A percentile compares a stretch with the other conserved stretches of the same genome.
Evolutionary conservation across 2,888 invertebrate genomes (phyloP).

Genomic region (Xestia c-nigrum): DNA sequence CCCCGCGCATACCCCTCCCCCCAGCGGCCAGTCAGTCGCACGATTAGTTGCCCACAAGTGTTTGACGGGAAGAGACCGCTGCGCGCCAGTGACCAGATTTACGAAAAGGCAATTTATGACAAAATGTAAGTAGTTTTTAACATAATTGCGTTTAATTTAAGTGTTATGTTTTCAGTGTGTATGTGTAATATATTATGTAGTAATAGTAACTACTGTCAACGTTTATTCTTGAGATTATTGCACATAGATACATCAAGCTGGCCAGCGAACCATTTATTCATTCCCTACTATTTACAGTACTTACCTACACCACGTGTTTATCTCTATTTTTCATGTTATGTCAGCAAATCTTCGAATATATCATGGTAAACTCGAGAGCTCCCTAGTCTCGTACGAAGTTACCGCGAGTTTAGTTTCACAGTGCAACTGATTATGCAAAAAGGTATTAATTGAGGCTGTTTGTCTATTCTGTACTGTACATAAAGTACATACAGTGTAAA

Average conservation of each 20-base stretch:
- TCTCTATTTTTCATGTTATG: constrained; percentile 9
- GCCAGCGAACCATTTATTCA: constrained; percentile 12
- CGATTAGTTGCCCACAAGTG: constrained; percentile 2
- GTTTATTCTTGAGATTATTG: constrained; percentile 7
- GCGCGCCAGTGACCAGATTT: constrained; percentile 11
- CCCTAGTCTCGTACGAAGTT: constrained; percentile 2
- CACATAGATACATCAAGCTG: constrained; percentile 25
- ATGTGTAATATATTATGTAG: no score
- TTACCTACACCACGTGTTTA: constrained; percentile 14
- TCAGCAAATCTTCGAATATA: constrained; percentile 13
- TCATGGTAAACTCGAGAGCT: constrained; percentile 12
- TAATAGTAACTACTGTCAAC: constrained; percentile 6
- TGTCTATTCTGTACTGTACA: no score
- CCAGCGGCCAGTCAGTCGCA: background rate
- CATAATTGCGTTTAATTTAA: no score
- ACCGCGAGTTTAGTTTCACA: constrained; percentile 10
- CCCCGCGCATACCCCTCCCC: no score
- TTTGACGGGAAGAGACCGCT: constrained; percentile 12
- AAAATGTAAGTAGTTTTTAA: no score
- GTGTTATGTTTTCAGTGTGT: no score
- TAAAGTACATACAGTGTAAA: no score
- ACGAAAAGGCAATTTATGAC: background rate
- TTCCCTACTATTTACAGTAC: constrained; percentile 13
- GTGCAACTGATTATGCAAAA: constrained; percentile 13
- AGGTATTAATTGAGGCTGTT: no score